These are phyloP conservation scores for Carabus problematicus DNA, from an alignment of 2,888 invertebrate species.

Conservation along the genomic window DNA sequence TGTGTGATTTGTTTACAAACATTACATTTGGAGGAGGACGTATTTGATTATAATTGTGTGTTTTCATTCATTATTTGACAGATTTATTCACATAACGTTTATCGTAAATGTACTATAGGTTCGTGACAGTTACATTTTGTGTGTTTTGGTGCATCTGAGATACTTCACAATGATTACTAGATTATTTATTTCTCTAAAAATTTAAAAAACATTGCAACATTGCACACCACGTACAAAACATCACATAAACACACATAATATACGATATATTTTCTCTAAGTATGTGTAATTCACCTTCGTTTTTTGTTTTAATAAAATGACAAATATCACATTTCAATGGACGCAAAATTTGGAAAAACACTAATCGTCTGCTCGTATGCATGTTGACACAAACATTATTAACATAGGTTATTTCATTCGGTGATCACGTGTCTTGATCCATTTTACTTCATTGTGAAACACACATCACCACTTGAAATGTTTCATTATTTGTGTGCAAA, in stretches of 20 bases:
- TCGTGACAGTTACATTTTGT: conserved; percentile 1
- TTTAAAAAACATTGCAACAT: neutral
- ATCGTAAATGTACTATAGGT: no score
- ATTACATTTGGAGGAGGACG: conserved; percentile 13
- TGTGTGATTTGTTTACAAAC: conserved; percentile 16
- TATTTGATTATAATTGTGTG: conserved; percentile 11
- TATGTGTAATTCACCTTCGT: neutral
- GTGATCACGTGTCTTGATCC: no score
- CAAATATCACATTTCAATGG: conserved; percentile 42
- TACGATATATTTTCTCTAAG: conserved; percentile 18
- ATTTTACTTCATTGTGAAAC: no score
- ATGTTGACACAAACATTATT: no score
- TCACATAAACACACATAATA: conserved; percentile 25
- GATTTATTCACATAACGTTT: conserved; percentile 1
- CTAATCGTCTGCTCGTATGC: conserved; percentile 22
- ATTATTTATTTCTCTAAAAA: neutral
- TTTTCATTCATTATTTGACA: conserved; percentile 13
- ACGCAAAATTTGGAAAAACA: conserved; percentile 43
- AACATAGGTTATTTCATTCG: neutral
- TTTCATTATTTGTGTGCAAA: no score
- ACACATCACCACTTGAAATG: no score
- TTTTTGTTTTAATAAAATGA: conserved; percentile 32
- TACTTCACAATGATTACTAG: conserved; percentile 8
- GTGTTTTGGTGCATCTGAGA: conserved; percentile 28
- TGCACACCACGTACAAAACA: conserved; percentile 17